These are phyloP conservation scores for Apotomis betuletana DNA, from an alignment of 2,888 invertebrate species.

Conservation along the genomic window DNA sequence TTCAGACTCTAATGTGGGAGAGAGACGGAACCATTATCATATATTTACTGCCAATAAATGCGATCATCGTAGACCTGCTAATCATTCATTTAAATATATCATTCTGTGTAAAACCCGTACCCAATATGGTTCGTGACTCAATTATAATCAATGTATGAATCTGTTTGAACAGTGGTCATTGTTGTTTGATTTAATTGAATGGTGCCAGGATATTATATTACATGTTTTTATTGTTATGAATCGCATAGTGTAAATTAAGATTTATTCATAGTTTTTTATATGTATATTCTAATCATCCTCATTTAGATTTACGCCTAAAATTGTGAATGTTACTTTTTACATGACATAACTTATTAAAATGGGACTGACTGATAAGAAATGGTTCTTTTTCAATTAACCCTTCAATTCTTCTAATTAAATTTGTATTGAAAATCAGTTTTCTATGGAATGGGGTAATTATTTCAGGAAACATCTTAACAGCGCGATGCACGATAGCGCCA, in stretches of 20 bases:
- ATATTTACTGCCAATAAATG: too few relatives aligned
- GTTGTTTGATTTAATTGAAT: conserved; percentile 48
- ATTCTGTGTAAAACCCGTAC: too few relatives aligned
- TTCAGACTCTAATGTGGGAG: too few relatives aligned
- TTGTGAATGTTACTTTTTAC: conserved; percentile 69
- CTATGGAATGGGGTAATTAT: too few relatives aligned
- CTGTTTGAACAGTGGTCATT: conserved; percentile 15
- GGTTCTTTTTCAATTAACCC: conserved; percentile 48
- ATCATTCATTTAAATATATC: too few relatives aligned
- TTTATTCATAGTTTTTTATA: conserved; percentile 41
- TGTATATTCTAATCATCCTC: conserved; percentile 51
- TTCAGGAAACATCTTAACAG: too few relatives aligned
- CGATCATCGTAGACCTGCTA: too few relatives aligned
- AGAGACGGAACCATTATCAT: too few relatives aligned
- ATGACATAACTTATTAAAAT: conserved; percentile 79
- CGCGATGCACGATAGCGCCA: too few relatives aligned
- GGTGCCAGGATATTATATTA: conserved; percentile 57
- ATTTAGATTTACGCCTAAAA: conserved; percentile 55
- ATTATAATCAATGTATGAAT: not conserved
- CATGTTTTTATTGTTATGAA: conserved; percentile 39
- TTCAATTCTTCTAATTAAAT: too few relatives aligned
- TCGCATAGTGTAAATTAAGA: conserved; percentile 34
- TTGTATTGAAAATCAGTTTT: too few relatives aligned
- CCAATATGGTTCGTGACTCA: not conserved
- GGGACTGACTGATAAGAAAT: conserved; percentile 67